Percentiles rank a stretch among this genome's conserved stretches.
Evolutionary conservation across 2,113 vertebrate species (phyloP).

Genomic region (Mus spicilegus): DNA sequence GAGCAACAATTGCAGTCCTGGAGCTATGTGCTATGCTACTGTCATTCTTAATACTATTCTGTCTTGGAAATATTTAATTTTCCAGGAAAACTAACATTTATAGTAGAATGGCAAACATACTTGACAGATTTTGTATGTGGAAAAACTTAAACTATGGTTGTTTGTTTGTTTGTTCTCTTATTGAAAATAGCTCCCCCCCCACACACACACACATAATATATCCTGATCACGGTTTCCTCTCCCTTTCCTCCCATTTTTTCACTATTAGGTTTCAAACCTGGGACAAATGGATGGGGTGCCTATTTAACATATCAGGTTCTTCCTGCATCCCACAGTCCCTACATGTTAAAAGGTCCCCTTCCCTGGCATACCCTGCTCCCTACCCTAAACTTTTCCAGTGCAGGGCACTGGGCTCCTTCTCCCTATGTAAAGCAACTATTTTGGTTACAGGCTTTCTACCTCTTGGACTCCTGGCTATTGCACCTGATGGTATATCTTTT

Average conservation of each 20-base stretch:
- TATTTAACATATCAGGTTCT: not conserved
- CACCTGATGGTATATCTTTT: not conserved
- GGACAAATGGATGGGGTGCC: not conserved
- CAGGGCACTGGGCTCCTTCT: not conserved
- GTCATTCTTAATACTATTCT: not conserved
- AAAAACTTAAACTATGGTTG: not conserved
- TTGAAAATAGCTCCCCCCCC: not conserved
- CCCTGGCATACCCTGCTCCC: not conserved
- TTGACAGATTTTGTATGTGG: slow-evolving; percentile 29
- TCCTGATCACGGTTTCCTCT: not conserved
- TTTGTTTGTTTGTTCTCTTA: not conserved
- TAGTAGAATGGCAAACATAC: slow-evolving; percentile 1
- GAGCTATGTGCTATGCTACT: not conserved
- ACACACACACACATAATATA: not conserved
- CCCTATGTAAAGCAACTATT: not conserved
- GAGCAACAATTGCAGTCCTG: not conserved
- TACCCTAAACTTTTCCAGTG: not conserved
- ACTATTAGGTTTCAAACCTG: not conserved
- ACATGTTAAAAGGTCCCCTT: not conserved
- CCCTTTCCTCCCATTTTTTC: not conserved
- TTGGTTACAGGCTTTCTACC: not conserved
- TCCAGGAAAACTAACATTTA: slow-evolving; percentile 36
- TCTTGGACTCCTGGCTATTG: not conserved
- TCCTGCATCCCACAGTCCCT: not conserved
- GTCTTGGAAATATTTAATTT: slow-evolving; percentile 14